Evolutionary conservation across 2,888 invertebrate species (phyloP).

Genomic region (Amphipoea lucens): DNA sequence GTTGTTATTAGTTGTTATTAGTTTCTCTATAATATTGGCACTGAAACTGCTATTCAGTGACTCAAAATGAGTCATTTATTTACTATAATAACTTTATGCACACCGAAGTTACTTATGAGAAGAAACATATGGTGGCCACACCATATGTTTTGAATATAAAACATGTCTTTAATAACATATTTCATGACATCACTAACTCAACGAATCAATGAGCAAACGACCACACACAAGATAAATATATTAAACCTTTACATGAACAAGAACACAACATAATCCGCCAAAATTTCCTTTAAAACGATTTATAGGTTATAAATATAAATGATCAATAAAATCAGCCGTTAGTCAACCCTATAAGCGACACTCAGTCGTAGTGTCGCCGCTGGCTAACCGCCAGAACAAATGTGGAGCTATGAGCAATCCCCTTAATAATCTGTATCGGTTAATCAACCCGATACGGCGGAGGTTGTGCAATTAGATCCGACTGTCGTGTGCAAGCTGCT

Average conservation of each 20-base stretch:
- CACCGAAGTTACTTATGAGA: background rate
- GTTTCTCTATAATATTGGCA: slow-evolving; percentile 2
- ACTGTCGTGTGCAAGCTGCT: slow-evolving; percentile 59
- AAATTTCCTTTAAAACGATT: slow-evolving; percentile 49
- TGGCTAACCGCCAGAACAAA: slow-evolving; percentile 85
- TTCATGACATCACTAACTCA: background rate
- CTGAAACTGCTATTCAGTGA: slow-evolving; percentile 6
- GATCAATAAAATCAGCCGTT: slow-evolving; percentile 40
- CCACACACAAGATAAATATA: background rate
- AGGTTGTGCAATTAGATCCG: slow-evolving; percentile 79
- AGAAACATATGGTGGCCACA: background rate
- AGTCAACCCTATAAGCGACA: slow-evolving; percentile 63
- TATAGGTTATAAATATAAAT: slow-evolving; percentile 41
- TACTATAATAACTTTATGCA: background rate
- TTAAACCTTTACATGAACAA: background rate
- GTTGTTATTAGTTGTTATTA: background rate
- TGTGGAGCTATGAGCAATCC: slow-evolving; percentile 85
- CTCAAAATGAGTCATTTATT: slow-evolving; percentile 10
- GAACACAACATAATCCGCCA: background rate
- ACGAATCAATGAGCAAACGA: background rate
- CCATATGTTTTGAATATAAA: slow-evolving; percentile 2
- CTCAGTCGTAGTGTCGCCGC: slow-evolving; percentile 73
- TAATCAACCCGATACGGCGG: slow-evolving; percentile 85
- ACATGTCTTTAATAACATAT: background rate
- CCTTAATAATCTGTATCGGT: slow-evolving; percentile 87